Base-by-base conservation (phyloP, 2,113 vertebrate genomes). In the Dipodomys spectabilis region DNA sequence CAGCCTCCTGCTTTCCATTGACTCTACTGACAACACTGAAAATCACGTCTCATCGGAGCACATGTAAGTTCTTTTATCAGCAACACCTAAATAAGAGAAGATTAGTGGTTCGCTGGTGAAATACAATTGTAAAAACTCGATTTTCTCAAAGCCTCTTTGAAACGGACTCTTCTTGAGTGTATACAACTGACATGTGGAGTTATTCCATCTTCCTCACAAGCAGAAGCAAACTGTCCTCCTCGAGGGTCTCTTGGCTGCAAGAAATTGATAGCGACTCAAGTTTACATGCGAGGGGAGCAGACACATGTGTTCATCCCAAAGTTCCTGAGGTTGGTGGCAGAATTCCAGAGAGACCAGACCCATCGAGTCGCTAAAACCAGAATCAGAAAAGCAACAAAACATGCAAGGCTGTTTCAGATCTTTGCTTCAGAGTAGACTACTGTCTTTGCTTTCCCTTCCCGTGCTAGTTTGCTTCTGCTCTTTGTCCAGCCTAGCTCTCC, bases 71-170 rank as follows among this genome's bases (percentile, higher is more conserved):
- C 13, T 64, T 49, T 95, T 19, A 82, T 89, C 96, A 92, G 68
- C 82, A 86, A 80, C 16, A 86, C 32, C 35, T 95, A 60, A 92
- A 91, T 95, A 28, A 90, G 23, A 35, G 90, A 96, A 95, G 81
- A 86, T 90, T 86, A 82, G 10, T 96, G 18, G 74, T 2, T 3
- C 57, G 10, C 44, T 86, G 60, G 75, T 93, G 60, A 97, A 35
- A 35, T 35, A 35, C 35, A 35, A 35, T 35, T 35, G 35, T 35
- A 96, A 95, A 27, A 69, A 44, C 35, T 82, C 57, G 49, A 71
- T 57, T 94, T 95, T 83, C 75, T 90, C 60, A 93, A 92, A 79
- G 22, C 20, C 73, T 81, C 2, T 93, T 86, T 92, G 83, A 92
- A 92, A 89, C 39, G 10, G 28, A 77, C 39, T 79, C 81, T 30